Percentiles rank a stretch among this genome's conserved stretches.
phyloP scores from a whole-genome alignment of 2,797 vertebrate species.

The Scomberomorus guttatus region DNA sequence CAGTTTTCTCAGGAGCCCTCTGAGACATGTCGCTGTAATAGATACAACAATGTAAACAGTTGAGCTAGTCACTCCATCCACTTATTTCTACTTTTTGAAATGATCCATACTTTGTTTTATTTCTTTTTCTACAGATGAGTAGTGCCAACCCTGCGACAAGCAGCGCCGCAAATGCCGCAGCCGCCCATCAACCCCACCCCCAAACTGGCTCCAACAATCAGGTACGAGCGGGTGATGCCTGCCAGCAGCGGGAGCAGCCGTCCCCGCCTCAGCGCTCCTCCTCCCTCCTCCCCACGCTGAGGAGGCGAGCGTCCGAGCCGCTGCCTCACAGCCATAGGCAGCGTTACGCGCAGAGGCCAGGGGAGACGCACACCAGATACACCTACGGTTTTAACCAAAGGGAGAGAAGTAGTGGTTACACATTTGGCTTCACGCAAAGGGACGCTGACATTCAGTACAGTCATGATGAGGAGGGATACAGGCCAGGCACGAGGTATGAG shows the following conservation, averaged over 20 bases:
- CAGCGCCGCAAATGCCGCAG: not conserved
- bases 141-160: constrained; percentile 2
- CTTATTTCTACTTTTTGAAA: not conserved
- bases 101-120: no score
- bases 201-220: constrained; percentile 61
- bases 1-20: constrained; percentile 5
- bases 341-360: constrained; percentile 28
- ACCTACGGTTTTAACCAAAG: constrained; percentile 36
- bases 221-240: constrained; percentile 72
- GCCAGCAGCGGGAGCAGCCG: constrained; percentile 33
- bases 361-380: constrained; percentile 56
- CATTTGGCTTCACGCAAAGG: constrained; percentile 41
- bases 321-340: constrained; percentile 52
- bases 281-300: constrained; percentile 61
- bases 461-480: not conserved
- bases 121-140: constrained; percentile 19
- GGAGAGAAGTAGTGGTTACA: constrained; percentile 32
- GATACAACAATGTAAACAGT: not conserved
- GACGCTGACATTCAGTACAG: not conserved
- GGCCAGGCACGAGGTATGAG: not conserved
- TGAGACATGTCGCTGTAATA: not conserved
- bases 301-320: constrained; percentile 70
- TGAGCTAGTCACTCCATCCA: not conserved
- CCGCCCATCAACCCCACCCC: not conserved
- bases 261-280: constrained; percentile 51